Evolutionary conservation across 2,113 vertebrate genomes (phyloP).

Genomic region (Thalassarche chlororhynchos): DNA sequence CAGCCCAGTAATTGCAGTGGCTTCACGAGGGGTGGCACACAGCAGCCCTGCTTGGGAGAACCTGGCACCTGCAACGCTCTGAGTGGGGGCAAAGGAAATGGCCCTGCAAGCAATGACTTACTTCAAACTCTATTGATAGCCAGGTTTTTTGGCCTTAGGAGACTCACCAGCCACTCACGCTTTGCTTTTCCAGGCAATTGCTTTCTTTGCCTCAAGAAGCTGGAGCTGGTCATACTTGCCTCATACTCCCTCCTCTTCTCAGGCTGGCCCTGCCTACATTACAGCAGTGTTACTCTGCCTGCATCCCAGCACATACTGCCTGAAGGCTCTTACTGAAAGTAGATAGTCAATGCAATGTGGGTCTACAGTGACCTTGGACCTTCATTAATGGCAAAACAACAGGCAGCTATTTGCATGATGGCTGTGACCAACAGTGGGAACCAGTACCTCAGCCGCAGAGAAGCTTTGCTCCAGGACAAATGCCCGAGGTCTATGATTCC

Average conservation of each 20-base stretch:
- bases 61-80: neutral
- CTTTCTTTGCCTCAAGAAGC: neutral
- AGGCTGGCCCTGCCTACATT: neutral
- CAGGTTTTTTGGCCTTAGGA: neutral
- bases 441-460: neutral
- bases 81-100: neutral
- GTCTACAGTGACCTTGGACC: neutral
- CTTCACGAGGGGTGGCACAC: neutral
- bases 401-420: neutral
- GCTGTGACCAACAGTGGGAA: neutral
- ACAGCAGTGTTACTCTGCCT: neutral
- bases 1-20: neutral
- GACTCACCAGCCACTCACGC: neutral
- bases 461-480: neutral
- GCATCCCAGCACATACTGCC: accelerated
- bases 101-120: neutral
- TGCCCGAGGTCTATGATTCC: neutral
- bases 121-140: neutral
- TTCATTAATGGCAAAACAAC: neutral
- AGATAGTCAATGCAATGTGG: neutral
- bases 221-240: neutral
- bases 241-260: neutral
- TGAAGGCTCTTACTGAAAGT: neutral
- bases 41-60: neutral
- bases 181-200: neutral